phyloP scores from a whole-genome alignment of 2,797 vertebrate species.

The Podargus strigoides region DNA sequence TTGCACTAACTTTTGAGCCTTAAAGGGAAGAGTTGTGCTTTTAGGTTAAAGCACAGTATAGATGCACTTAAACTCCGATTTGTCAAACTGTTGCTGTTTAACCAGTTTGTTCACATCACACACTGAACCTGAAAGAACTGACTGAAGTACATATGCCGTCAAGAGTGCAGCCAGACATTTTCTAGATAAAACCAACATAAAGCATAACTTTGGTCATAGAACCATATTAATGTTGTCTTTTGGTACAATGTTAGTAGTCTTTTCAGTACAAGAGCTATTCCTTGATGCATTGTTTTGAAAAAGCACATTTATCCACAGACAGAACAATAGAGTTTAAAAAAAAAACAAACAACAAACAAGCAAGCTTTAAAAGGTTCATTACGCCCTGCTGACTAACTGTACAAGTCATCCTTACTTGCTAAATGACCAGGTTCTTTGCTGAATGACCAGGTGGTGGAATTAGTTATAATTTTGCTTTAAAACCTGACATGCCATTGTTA shows the following conservation, averaged over 20 bases:
- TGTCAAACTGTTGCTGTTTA: neutral
- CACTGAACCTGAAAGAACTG: neutral
- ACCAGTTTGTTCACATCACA: neutral
- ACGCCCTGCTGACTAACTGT: neutral
- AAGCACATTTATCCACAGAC: neutral
- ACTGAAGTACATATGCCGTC: neutral
- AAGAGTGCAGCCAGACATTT: neutral
- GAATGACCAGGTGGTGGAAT: neutral
- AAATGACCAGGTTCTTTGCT: neutral
- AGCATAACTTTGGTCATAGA: neutral
- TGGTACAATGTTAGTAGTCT: neutral
- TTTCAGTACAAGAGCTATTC: neutral
- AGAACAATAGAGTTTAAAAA: neutral
- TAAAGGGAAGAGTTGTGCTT: neutral
- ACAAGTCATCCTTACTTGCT: neutral
- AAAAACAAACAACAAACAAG: too few relatives aligned
- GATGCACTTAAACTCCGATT: neutral
- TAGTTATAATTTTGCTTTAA: slow-evolving; percentile 3
- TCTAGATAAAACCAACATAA: neutral
- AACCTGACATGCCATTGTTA: neutral
- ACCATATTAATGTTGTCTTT: neutral
- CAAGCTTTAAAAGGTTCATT: neutral
- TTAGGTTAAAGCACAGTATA: neutral
- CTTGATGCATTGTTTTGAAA: neutral
- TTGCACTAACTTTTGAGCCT: neutral